Conservation (phyloP, 2,888 invertebrate genomes). For the Habrosyne pyritoides region DNA sequence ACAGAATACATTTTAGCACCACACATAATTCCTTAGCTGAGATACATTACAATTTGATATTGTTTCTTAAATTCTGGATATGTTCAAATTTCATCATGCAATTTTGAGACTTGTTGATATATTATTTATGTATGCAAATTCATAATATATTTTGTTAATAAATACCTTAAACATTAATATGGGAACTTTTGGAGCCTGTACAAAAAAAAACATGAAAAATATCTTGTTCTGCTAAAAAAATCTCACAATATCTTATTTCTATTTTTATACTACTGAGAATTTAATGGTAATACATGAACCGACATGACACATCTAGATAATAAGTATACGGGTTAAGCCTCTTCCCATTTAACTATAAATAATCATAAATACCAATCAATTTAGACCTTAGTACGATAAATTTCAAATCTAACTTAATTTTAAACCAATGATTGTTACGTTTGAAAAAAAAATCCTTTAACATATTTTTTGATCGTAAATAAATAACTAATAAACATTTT, state of each 20-base stretch:
- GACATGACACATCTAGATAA: neutral
- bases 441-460: too few species aligned
- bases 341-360: slow-evolving; percentile 27
- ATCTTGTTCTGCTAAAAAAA: neutral
- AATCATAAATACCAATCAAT: slow-evolving; percentile 25
- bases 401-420: neutral
- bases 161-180: neutral
- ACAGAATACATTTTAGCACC: slow-evolving; percentile 34
- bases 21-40: slow-evolving; percentile 35
- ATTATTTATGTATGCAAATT: neutral
- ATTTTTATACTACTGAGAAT: neutral
- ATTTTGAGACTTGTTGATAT: neutral
- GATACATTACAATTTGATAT: neutral
- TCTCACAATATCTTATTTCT: neutral
- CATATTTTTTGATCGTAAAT: too few species aligned
- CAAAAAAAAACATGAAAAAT: neutral
- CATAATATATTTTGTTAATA: neutral
- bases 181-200: neutral
- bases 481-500: neutral
- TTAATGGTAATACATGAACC: neutral
- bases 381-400: slow-evolving; percentile 27
- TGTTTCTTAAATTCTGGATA: slow-evolving; percentile 13
- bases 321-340: slow-evolving; percentile 28
- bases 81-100: slow-evolving; percentile 1
- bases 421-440: slow-evolving; percentile 4